Conservation (phyloP, 2,888 invertebrate species). For the Scaptomyza parva region DNA sequence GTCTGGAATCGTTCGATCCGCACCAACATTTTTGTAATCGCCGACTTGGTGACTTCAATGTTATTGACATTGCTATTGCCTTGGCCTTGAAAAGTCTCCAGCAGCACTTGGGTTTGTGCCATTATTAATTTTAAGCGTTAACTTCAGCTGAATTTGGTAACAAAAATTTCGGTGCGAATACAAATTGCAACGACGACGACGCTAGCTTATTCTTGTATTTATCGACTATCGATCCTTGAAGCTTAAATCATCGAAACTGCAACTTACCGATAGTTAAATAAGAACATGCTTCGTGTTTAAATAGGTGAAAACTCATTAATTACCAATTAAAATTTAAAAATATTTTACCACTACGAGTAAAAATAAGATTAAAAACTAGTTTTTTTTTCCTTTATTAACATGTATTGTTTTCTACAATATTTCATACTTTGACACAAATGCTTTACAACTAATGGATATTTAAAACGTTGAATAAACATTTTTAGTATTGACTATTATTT, state of each 20-base stretch:
- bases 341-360: no score
- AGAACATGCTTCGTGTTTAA: not conserved
- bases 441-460: not conserved
- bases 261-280: not conserved
- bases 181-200: slow-evolving; percentile 57
- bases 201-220: slow-evolving; percentile 32
- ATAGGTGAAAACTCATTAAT: not conserved
- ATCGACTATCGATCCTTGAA: slow-evolving; percentile 36
- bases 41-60: slow-evolving; percentile 74
- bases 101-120: slow-evolving; percentile 31
- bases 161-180: slow-evolving; percentile 14
- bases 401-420: not conserved
- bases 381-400: slow-evolving; percentile 3
- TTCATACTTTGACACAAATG: not conserved
- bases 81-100: slow-evolving; percentile 40
- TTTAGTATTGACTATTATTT: not conserved
- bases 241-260: not conserved
- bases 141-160: not conserved
- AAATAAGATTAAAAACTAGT: no score
- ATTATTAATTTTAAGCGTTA: slow-evolving; percentile 6
- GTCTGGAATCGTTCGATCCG: slow-evolving; percentile 82
- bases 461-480: not conserved
- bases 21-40: slow-evolving; percentile 76
- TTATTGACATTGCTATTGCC: slow-evolving; percentile 26
- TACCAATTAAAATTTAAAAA: not conserved